Evolutionary conservation across 2,113 vertebrate genomes (phyloP), one percentile per base, ranked within the genome.

Genomic region (Vidua macroura): DNA sequence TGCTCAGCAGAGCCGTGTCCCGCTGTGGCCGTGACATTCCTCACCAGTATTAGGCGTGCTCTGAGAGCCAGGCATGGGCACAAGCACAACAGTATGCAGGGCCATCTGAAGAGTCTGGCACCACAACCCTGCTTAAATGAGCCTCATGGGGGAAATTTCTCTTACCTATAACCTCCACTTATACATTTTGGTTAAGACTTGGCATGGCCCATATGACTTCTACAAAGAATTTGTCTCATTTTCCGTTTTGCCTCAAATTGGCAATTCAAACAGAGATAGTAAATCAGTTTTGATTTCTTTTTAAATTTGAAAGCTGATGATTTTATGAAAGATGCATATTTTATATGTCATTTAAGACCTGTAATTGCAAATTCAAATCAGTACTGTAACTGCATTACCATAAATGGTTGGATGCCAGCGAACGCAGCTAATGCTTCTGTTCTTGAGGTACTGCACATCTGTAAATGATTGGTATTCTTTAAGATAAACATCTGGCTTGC

Each of bases 331-430:
- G 13, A 46, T 48, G 53, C 16, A 5, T 56, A 60, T 84, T 90
- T 95, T 72, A 33, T 37, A 64, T 75, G 31, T 80, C 23, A 46
- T 44, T 41, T 27, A 43, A 64, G 56, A 55, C 41, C 44, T 21
- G 7, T 52, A 20, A 68, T 3, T 85, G 48, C 81, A 68, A 17
- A 60, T 44, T 93, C 33, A 81, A 60, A 70, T 63, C 9, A 68
- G 18, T 64, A 49, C 64, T 89, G 37, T 30, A 93, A 52, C 21
- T 37, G 10, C 51, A 13, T 98, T 98, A 99, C 99, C 99, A 2
- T 96, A 93, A 95, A 99, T 97, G 27, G 96, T 97, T 13, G 99
- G 99, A 78, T 99, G 99, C 99, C 99, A 99, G 27, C 94, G 97
- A 66, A 99, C 2, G 1, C 98, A 97, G 97, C 98, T 98, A 92